A percentile compares a stretch with the other conserved stretches of the same genome.
phyloP scores from a whole-genome alignment of 2,888 invertebrate species.

The Diploptera punctata region DNA sequence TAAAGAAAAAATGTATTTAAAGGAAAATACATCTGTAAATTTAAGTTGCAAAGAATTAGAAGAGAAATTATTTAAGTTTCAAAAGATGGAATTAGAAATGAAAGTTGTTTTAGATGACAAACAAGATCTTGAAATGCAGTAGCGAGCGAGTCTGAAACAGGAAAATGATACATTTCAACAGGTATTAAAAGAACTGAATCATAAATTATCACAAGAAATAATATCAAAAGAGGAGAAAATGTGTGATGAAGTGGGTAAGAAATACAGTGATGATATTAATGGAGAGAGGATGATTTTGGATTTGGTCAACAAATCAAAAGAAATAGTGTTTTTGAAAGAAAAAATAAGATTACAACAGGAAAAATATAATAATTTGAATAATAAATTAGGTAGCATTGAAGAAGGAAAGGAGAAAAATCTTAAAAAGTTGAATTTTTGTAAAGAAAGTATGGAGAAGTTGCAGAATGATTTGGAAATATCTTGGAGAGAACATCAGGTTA shows the following conservation, averaged over 20 bases:
- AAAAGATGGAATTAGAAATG: background rate
- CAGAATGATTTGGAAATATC: slow-evolving; percentile 29
- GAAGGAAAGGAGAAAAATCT: background rate
- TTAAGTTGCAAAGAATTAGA: background rate
- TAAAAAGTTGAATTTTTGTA: background rate
- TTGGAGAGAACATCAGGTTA: slow-evolving; percentile 42
- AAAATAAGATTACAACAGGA: background rate
- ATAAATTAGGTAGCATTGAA: background rate
- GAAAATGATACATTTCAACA: background rate
- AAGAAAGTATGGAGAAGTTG: background rate
- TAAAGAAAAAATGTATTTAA: background rate
- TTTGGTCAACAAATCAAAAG: background rate
- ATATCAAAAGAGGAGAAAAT: background rate
- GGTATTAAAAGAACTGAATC: background rate
- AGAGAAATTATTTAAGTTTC: background rate
- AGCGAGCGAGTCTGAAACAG: background rate
- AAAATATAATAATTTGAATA: background rate
- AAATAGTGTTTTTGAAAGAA: slow-evolving; percentile 14
- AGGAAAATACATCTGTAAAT: background rate
- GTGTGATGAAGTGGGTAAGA: background rate
- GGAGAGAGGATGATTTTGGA: slow-evolving; percentile 3
- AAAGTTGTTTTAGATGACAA: background rate
- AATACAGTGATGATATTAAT: background rate
- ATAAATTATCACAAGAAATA: background rate
- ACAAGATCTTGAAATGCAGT: background rate